Evolutionary conservation across 2,888 invertebrate genomes (phyloP).

Genomic region (Leucoptera coffeella): DNA sequence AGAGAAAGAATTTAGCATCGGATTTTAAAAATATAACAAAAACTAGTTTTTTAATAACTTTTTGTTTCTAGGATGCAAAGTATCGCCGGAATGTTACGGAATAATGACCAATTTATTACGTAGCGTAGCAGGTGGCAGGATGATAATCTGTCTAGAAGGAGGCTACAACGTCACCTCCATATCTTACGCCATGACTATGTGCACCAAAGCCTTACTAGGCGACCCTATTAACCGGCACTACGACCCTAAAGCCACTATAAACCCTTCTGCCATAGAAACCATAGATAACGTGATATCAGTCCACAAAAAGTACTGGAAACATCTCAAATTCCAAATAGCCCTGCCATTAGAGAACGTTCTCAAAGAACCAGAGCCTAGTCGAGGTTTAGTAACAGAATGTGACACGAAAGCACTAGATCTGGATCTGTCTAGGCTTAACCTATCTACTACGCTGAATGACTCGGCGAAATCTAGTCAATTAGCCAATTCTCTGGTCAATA

Average conservation of each 20-base stretch:
- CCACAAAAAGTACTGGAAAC: constrained; percentile 71
- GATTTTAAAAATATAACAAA: no score
- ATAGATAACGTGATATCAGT: constrained; percentile 62
- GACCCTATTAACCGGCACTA: constrained; percentile 58
- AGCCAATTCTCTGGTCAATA: constrained; percentile 15
- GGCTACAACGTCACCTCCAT: constrained; percentile 89
- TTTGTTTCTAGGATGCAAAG: constrained; percentile 64
- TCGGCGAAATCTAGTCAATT: constrained; percentile 11
- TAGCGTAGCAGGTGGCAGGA: constrained; percentile 73
- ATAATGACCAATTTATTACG: constrained; percentile 82
- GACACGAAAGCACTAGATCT: constrained; percentile 8
- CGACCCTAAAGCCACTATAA: constrained; percentile 21
- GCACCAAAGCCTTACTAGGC: constrained; percentile 80
- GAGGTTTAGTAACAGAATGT: constrained; percentile 16
- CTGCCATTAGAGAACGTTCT: constrained; percentile 50
- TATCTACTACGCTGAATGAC: constrained; percentile 9
- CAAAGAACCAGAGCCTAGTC: constrained; percentile 25
- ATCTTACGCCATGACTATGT: constrained; percentile 80
- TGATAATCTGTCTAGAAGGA: constrained; percentile 81
- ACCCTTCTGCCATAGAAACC: constrained; percentile 43
- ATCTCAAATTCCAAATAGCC: constrained; percentile 56
- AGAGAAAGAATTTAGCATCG: no score
- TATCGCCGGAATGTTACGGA: constrained; percentile 86
- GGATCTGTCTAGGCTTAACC: constrained; percentile 7
- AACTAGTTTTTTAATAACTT: no score